Conservation (phyloP, 2,888 invertebrate species). For the Patella caerulea region DNA sequence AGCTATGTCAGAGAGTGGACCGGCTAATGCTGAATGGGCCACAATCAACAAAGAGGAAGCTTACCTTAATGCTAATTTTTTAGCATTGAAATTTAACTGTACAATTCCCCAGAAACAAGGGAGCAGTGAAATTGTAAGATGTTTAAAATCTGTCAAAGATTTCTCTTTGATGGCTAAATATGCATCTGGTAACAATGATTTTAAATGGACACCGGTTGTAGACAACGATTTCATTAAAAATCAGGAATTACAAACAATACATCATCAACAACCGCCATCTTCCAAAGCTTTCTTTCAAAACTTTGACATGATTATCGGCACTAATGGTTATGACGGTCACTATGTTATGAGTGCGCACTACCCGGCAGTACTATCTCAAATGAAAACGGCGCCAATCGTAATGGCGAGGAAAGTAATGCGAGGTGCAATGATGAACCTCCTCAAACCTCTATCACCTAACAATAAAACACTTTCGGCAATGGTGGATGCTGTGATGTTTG, state of each 20-base stretch:
- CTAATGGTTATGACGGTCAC: neutral
- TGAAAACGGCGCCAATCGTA: neutral
- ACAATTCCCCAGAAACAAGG: too few species aligned
- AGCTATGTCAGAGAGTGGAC: constrained; percentile 38
- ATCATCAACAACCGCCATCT: too few species aligned
- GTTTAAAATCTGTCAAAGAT: neutral
- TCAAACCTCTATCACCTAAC: neutral
- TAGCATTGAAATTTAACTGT: too few species aligned
- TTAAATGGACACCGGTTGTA: neutral
- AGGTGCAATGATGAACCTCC: neutral
- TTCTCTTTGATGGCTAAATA: neutral
- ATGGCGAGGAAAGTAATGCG: neutral
- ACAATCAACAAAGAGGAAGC: too few species aligned
- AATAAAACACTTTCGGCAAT: neutral
- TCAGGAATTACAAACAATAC: neutral
- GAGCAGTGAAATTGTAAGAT: neutral
- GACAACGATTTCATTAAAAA: neutral
- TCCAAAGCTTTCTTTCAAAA: neutral
- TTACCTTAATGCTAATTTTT: too few species aligned
- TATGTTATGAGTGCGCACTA: neutral
- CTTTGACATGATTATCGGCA: neutral
- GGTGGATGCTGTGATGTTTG: neutral
- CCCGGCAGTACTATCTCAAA: neutral
- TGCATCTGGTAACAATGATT: neutral
- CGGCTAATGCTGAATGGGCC: constrained; percentile 8